These are phyloP conservation scores for Proctacanthus coquilletti DNA, from an alignment of 1,140 invertebrate genomes.

Conservation along the genomic window DNA sequence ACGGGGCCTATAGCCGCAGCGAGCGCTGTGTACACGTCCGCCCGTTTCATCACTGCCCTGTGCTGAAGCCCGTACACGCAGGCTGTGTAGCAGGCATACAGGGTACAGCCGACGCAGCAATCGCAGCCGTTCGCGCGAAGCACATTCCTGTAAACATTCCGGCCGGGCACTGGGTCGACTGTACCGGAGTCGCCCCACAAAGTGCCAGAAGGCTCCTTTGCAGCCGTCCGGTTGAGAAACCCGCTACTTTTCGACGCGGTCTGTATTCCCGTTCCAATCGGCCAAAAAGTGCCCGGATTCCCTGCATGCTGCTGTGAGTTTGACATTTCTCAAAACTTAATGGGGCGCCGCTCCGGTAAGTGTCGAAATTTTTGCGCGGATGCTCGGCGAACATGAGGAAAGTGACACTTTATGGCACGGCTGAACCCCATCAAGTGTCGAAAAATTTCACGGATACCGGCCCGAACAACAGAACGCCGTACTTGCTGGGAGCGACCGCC, in stretches of 20 bases:
- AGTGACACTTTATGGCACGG: constrained; percentile 2
- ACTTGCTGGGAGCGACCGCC: constrained; percentile 24
- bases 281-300: constrained; percentile 8
- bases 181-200: constrained; percentile 18
- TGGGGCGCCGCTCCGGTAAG: constrained; percentile 24
- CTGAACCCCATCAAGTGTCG: constrained; percentile 10
- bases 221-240: constrained; percentile 2
- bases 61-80: no score
- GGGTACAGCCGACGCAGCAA: no score
- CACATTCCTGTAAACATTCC: neutral
- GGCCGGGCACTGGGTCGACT: constrained; percentile 6
- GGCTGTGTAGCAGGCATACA: no score
- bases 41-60: no score
- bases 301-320: constrained; percentile 16
- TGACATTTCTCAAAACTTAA: constrained; percentile 28
- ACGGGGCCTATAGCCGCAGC: no score
- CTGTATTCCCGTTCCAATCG: constrained; percentile 12
- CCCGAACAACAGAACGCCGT: constrained; percentile 15
- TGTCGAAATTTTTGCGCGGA: neutral
- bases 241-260: constrained; percentile 7
- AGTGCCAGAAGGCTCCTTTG: constrained; percentile 14
- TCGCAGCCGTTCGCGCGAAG: neutral
- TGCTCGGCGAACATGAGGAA: neutral
- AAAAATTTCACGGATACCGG: constrained; percentile 10
- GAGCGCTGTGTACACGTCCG: no score